Percentiles rank a stretch among this genome's conserved stretches.
Evolutionary conservation across 2,888 invertebrate genomes (phyloP).

Genomic region (Apotomis capreana): DNA sequence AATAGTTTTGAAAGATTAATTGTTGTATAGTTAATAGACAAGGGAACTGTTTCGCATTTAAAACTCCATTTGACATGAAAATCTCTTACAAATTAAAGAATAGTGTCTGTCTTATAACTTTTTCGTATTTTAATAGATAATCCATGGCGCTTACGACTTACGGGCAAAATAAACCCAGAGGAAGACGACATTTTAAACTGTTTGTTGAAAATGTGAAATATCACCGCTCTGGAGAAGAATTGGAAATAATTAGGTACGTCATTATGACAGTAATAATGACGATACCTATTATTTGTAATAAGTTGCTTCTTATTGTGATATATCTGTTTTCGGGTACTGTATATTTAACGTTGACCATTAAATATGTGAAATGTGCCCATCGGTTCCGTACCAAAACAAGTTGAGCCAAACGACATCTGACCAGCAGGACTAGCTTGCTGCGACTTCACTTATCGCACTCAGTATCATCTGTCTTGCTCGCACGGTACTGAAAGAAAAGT

Average conservation of each 20-base stretch:
- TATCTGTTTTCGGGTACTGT: background rate
- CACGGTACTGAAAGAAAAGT: too few relatives aligned
- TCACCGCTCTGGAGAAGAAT: background rate
- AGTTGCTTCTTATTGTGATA: background rate
- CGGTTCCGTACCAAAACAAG: too few relatives aligned
- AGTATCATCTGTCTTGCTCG: too few relatives aligned
- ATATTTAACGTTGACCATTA: background rate
- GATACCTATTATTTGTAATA: background rate
- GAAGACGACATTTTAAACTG: background rate
- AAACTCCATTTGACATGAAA: background rate
- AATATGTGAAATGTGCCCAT: too few relatives aligned
- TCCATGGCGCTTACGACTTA: background rate
- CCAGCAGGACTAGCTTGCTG: too few relatives aligned
- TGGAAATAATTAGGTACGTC: background rate
- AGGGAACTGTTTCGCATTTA: conserved; percentile 27
- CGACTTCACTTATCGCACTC: too few relatives aligned
- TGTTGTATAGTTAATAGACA: background rate
- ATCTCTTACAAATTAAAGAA: background rate
- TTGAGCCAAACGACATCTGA: too few relatives aligned
- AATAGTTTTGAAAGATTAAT: conserved; percentile 29
- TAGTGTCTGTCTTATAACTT: background rate
- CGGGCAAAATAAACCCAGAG: too few relatives aligned
- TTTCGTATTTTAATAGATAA: background rate
- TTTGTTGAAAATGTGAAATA: conserved; percentile 3
- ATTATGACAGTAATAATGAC: background rate